Conservation (phyloP, 2,797 vertebrate species). For the Buphagus erythrorhynchus region DNA sequence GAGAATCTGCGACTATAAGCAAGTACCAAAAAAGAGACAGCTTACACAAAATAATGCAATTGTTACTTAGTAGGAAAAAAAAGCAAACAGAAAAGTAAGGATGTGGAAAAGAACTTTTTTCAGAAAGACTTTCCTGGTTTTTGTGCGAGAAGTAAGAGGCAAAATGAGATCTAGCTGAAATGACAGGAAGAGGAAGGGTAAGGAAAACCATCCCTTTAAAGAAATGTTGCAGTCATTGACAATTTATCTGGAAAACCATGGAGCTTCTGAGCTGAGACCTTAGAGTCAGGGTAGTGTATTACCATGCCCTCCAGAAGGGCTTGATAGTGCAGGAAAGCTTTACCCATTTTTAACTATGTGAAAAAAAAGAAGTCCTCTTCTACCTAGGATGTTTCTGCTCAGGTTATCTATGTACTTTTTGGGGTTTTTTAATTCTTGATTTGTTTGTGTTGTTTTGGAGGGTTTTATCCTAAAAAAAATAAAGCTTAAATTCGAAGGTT, state of each 20-base stretch:
- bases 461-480: neutral
- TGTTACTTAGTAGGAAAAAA: neutral
- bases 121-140: rapidly evolving
- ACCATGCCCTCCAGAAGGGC: neutral
- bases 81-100: neutral
- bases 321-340: neutral
- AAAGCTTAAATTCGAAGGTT: neutral
- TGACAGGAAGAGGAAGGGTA: neutral
- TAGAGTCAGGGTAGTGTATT: neutral
- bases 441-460: neutral
- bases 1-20: neutral
- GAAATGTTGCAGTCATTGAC: neutral
- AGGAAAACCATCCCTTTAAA: neutral
- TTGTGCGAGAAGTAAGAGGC: neutral
- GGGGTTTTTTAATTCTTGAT: rapidly evolving
- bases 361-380: neutral
- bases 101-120: neutral
- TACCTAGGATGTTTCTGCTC: neutral
- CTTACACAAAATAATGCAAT: neutral
- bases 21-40: neutral
- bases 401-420: neutral
- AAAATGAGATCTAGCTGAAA: neutral
- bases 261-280: neutral
- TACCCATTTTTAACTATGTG: neutral
- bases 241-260: neutral